Conservation (phyloP, 2,888 invertebrate genomes). For the Drepana falcataria region DNA sequence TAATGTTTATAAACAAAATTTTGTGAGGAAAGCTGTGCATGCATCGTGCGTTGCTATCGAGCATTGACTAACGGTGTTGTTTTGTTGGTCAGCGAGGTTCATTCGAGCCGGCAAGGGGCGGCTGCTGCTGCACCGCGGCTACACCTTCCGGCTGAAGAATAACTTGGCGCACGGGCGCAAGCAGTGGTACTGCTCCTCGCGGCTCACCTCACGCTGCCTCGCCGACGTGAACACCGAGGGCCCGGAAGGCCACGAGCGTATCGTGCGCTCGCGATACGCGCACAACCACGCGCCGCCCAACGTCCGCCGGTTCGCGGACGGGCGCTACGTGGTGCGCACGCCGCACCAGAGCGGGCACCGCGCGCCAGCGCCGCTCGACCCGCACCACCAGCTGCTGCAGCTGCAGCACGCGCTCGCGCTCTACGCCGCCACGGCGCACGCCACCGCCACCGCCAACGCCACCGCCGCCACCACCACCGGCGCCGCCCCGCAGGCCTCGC, state of each 20-base stretch:
- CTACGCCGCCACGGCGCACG: slow-evolving; percentile 69
- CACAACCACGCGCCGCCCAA: slow-evolving; percentile 74
- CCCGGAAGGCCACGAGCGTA: slow-evolving; percentile 72
- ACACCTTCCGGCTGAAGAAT: slow-evolving; percentile 73
- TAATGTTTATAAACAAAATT: background rate
- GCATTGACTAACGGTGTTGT: slow-evolving; percentile 24
- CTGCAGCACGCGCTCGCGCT: slow-evolving; percentile 70
- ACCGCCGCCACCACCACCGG: slow-evolving; percentile 40
- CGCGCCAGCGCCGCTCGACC: slow-evolving; percentile 66
- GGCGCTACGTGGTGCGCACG: slow-evolving; percentile 71
- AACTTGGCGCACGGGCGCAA: slow-evolving; percentile 73
- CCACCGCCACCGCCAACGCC: slow-evolving; percentile 60
- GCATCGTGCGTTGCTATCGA: background rate
- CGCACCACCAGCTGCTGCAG: slow-evolving; percentile 70
- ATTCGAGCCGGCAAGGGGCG: slow-evolving; percentile 72
- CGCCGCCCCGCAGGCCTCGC: slow-evolving; percentile 45
- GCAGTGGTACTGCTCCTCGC: slow-evolving; percentile 74
- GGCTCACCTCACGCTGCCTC: slow-evolving; percentile 69
- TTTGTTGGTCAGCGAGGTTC: slow-evolving; percentile 58
- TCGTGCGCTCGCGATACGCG: slow-evolving; percentile 69
- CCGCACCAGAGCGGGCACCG: slow-evolving; percentile 74
- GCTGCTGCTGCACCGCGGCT: slow-evolving; percentile 66
- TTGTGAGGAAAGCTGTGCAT: background rate
- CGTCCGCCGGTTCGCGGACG: slow-evolving; percentile 71
- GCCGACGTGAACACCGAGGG: slow-evolving; percentile 74